Conservation (phyloP, 2,888 invertebrate genomes). For the Aphodius granarius region DNA sequence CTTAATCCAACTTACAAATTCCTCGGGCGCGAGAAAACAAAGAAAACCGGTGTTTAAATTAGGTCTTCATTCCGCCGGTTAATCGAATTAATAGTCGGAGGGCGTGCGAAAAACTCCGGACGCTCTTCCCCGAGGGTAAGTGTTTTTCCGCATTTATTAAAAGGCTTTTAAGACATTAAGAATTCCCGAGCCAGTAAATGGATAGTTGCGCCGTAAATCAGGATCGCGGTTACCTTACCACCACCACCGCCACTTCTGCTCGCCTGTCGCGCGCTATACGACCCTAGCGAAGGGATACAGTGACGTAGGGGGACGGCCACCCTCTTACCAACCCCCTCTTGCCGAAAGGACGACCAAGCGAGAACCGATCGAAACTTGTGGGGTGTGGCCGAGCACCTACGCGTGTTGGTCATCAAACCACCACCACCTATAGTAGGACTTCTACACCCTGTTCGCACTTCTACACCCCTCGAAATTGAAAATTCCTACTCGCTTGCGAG, state of each 20-base stretch:
- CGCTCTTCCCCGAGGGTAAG: neutral
- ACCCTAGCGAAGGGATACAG: slow-evolving; percentile 36
- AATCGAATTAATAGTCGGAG: neutral
- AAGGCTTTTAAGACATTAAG: slow-evolving; percentile 14
- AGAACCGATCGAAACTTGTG: slow-evolving; percentile 54
- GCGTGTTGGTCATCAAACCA: slow-evolving; percentile 45
- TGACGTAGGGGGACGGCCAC: slow-evolving; percentile 41
- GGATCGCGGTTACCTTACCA: slow-evolving; percentile 45
- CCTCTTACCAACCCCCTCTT: slow-evolving; percentile 46
- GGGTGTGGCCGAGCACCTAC: slow-evolving; percentile 53
- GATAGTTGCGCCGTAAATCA: slow-evolving; percentile 32
- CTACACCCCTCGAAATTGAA: neutral
- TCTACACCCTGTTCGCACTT: slow-evolving; percentile 2
- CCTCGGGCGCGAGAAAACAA: neutral
- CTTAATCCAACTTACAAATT: neutral
- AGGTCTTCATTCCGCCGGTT: neutral
- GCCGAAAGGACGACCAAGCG: slow-evolving; percentile 54
- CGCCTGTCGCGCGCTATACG: neutral
- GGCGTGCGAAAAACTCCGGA: neutral
- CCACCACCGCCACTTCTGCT: slow-evolving; percentile 22
- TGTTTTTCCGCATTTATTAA: neutral
- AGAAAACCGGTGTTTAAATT: neutral
- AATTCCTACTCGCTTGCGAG: neutral
- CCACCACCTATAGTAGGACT: neutral
- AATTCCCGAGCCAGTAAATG: neutral